phyloP scores from a whole-genome alignment of 92 coral and sea anemone species.

The Blastomussa wellsi region DNA sequence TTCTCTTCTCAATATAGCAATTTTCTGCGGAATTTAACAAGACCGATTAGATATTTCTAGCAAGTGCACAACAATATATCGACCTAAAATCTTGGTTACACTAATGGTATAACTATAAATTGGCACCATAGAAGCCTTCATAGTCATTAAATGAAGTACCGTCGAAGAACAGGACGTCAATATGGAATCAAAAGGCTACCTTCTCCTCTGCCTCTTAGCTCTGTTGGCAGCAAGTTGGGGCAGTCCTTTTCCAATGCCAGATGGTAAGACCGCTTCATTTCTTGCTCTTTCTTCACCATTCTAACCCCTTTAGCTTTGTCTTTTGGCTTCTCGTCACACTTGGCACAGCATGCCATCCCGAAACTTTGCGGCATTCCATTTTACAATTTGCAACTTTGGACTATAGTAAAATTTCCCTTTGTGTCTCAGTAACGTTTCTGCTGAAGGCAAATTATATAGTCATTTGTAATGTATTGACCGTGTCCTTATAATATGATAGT shows the following conservation, averaged over 20 bases:
- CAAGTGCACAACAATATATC: not conserved
- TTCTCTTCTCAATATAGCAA: not conserved
- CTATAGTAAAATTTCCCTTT: no score
- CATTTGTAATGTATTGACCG: no score
- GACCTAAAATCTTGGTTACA: not conserved
- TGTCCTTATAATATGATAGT: no score
- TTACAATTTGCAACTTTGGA: not conserved
- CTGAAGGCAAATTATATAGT: no score
- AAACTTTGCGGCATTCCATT: not conserved
- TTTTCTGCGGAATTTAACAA: not conserved
- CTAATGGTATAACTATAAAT: not conserved
- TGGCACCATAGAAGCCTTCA: not conserved
- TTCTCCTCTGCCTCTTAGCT: not conserved
- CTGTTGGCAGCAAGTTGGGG: not conserved
- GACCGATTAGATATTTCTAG: not conserved
- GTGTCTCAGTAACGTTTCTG: no score
- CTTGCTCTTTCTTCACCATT: not conserved
- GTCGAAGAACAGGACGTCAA: not conserved
- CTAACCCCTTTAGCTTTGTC: not conserved
- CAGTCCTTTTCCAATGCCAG: slow-evolving; percentile 4
- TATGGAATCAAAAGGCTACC: not conserved
- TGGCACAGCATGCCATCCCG: not conserved
- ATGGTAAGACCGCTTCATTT: not conserved
- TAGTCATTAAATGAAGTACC: not conserved
- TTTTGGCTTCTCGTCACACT: not conserved